These are phyloP conservation scores for Sterrhoptilus dennistouni DNA, from an alignment of 2,113 vertebrate genomes.

Conservation along the genomic window DNA sequence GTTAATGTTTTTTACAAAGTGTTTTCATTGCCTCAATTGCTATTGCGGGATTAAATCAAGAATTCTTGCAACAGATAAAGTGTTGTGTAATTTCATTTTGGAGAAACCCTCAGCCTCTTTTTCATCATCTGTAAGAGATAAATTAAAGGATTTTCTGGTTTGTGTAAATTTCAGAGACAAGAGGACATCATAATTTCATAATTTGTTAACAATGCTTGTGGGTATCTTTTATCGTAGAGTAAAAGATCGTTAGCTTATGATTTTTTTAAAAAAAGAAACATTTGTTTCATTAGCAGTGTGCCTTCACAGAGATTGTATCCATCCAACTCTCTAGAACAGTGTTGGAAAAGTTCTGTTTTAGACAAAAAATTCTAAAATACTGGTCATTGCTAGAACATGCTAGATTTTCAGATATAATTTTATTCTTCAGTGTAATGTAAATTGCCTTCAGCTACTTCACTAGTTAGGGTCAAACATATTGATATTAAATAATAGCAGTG, in stretches of 20 bases:
- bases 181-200: not conserved
- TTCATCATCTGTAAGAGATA: not conserved
- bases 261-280: not conserved
- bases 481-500: not conserved
- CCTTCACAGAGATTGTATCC: not conserved
- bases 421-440: not conserved
- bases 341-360: not conserved
- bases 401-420: not conserved
- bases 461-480: not conserved
- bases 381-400: not conserved
- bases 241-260: not conserved
- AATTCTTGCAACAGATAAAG: not conserved
- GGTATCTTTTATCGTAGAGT: not conserved
- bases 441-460: not conserved
- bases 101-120: not conserved
- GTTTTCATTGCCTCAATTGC: not conserved
- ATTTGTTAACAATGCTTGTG: not conserved
- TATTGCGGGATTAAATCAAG: not conserved
- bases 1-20: not conserved
- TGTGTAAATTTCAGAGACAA: not conserved
- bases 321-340: not conserved
- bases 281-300: not conserved
- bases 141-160: not conserved
- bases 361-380: not conserved
- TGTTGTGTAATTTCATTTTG: not conserved